These are phyloP conservation scores for Oncorhynchus clarkii DNA, from an alignment of 2,113 vertebrate genomes.

Conservation along the genomic window DNA sequence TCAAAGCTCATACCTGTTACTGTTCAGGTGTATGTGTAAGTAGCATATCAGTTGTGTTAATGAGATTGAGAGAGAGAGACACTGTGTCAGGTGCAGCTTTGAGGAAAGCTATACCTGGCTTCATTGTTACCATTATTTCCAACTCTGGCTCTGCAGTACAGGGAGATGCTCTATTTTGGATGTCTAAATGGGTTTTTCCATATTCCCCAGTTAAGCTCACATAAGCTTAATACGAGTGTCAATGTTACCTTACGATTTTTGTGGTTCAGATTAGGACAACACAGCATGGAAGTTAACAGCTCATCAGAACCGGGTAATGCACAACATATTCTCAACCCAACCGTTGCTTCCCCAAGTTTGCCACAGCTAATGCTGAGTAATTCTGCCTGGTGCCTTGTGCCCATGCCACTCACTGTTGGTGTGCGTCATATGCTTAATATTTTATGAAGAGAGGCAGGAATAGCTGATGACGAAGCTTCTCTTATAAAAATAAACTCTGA, in stretches of 20 bases:
- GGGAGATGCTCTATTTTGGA: neutral
- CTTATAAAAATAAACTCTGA: neutral
- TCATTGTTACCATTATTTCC: neutral
- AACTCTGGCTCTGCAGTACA: neutral
- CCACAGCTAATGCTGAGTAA: conserved; percentile 5
- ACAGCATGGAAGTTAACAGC: neutral
- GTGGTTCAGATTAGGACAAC: conserved; percentile 4
- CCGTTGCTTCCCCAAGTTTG: neutral
- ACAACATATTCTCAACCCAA: neutral
- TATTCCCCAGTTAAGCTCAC: conserved; percentile 1
- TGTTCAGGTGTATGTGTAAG: no score
- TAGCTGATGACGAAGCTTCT: conserved; percentile 16
- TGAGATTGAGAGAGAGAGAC: neutral
- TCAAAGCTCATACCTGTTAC: neutral
- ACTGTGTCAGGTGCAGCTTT: no score
- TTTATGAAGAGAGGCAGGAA: conserved; percentile 37
- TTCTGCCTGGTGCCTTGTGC: conserved; percentile 25
- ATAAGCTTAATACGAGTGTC: neutral
- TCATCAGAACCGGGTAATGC: neutral
- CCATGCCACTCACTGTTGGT: conserved; percentile 20
- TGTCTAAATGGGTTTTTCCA: neutral
- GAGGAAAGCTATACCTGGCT: neutral
- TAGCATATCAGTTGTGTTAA: neutral
- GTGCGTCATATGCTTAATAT: conserved; percentile 45
- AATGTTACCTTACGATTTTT: neutral